A percentile compares a stretch with the other conserved stretches of the same genome.
Evolutionary conservation across 1,140 invertebrate genomes (phyloP).

Genomic region (Drosophila obscura): DNA sequence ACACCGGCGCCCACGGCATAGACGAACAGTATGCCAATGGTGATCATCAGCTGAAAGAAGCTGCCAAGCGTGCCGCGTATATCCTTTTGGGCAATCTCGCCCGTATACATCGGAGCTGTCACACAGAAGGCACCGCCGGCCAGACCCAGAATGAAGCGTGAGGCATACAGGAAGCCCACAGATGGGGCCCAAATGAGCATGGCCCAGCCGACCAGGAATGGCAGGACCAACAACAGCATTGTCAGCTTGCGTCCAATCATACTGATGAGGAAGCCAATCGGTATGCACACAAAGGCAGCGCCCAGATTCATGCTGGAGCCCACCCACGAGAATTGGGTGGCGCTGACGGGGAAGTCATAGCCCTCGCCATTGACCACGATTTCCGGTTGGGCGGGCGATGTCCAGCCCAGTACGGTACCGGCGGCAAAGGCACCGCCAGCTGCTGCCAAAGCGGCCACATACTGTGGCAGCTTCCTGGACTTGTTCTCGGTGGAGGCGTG

Average conservation of each 20-base stretch:
- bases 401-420: constrained; percentile 89
- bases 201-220: constrained; percentile 90
- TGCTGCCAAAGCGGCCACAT: constrained; percentile 87
- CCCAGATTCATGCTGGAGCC: constrained; percentile 89
- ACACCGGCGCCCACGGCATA: constrained; percentile 88
- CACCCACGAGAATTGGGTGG: constrained; percentile 88
- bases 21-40: constrained; percentile 89
- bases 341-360: constrained; percentile 85
- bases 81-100: constrained; percentile 91
- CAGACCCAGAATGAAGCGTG: constrained; percentile 90
- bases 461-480: constrained; percentile 87
- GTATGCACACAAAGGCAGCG: constrained; percentile 88
- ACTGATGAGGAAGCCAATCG: constrained; percentile 90
- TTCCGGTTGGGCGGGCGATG: constrained; percentile 87
- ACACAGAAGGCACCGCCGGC: constrained; percentile 90
- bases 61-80: constrained; percentile 92
- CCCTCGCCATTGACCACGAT: constrained; percentile 76
- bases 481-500: constrained; percentile 58
- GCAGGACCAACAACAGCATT: constrained; percentile 88
- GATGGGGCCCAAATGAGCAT: constrained; percentile 89
- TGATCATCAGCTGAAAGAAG: constrained; percentile 91
- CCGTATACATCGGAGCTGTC: constrained; percentile 91
- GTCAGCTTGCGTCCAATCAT: constrained; percentile 89
- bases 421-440: constrained; percentile 86
- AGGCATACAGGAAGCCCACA: constrained; percentile 88